Conservation (phyloP, 2,797 vertebrate species). For the Cynodonichthys magdalenae region DNA sequence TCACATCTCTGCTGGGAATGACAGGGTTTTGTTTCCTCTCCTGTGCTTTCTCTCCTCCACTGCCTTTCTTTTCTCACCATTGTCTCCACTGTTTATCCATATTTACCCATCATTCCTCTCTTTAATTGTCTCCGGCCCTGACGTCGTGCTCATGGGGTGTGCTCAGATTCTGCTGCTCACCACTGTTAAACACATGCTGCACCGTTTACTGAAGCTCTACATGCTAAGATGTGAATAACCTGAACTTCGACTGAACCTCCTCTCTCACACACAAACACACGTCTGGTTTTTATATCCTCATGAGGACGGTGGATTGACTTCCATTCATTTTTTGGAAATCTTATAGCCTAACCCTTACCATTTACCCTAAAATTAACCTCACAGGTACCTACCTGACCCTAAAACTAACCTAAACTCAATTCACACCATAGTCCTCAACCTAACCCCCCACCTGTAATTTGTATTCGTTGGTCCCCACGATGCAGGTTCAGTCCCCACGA, state of each 20-base stretch:
- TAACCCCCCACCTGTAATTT: too few relatives aligned
- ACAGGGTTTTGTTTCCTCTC: constrained; percentile 18
- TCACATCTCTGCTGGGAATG: constrained; percentile 39
- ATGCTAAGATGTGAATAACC: constrained; percentile 69
- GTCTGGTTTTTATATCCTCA: too few relatives aligned
- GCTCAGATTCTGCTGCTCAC: constrained; percentile 49
- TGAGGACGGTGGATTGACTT: too few relatives aligned
- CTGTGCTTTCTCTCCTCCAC: constrained; percentile 4
- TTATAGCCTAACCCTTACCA: too few relatives aligned
- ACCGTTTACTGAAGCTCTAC: constrained; percentile 53
- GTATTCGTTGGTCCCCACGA: too few relatives aligned
- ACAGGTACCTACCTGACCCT: too few relatives aligned
- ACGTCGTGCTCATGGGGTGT: constrained; percentile 31
- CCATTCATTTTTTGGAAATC: too few relatives aligned
- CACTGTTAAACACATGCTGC: constrained; percentile 28
- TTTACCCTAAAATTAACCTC: too few relatives aligned
- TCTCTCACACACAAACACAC: constrained; percentile 30
- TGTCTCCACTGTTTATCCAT: constrained; percentile 35
- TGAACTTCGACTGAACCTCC: constrained; percentile 73
- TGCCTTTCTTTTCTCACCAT: constrained; percentile 29
- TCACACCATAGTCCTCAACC: too few relatives aligned
- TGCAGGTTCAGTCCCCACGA: too few relatives aligned
- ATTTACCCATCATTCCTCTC: constrained; percentile 36
- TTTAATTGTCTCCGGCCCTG: constrained; percentile 46
- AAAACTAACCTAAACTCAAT: too few relatives aligned